These are phyloP conservation scores for Smithornis capensis DNA, from an alignment of 2,113 vertebrate genomes.

Conservation along the genomic window DNA sequence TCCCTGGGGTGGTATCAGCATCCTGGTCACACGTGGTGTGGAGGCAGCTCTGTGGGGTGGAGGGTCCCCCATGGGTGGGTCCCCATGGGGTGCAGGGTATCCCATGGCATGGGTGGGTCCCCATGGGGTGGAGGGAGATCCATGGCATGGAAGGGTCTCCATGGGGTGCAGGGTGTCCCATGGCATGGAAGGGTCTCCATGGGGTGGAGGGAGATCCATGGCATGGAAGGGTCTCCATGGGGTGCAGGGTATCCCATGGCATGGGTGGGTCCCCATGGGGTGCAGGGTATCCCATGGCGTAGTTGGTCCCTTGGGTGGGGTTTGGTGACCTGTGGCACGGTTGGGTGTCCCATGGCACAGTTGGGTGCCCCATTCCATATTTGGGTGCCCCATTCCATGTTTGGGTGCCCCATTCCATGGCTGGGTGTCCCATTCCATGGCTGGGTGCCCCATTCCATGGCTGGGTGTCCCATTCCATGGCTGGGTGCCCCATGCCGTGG, in stretches of 20 bases:
- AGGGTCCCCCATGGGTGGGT: fast-evolving
- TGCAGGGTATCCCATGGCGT: no score
- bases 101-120: fast-evolving
- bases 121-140: neutral
- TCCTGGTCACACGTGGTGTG: fast-evolving
- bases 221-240: fast-evolving
- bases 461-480: neutral
- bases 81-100: neutral
- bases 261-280: fast-evolving
- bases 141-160: fast-evolving
- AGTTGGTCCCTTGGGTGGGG: neutral
- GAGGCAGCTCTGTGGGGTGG: neutral
- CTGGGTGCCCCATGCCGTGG: neutral
- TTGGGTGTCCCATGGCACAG: neutral
- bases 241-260: fast-evolving
- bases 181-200: fast-evolving
- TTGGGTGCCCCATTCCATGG: no score
- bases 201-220: neutral
- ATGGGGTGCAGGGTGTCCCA: neutral
- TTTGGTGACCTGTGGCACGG: no score
- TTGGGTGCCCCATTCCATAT: neutral
- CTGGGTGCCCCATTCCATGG: neutral
- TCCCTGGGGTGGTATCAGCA: neutral
- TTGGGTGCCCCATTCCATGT: fast-evolving
- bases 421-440: fast-evolving